A percentile compares a stretch with the other conserved stretches of the same genome.
These are phyloP conservation scores for Caenorhabditis sp. DNA, from an alignment of 2,888 invertebrate species.

Conservation along the genomic window DNA sequence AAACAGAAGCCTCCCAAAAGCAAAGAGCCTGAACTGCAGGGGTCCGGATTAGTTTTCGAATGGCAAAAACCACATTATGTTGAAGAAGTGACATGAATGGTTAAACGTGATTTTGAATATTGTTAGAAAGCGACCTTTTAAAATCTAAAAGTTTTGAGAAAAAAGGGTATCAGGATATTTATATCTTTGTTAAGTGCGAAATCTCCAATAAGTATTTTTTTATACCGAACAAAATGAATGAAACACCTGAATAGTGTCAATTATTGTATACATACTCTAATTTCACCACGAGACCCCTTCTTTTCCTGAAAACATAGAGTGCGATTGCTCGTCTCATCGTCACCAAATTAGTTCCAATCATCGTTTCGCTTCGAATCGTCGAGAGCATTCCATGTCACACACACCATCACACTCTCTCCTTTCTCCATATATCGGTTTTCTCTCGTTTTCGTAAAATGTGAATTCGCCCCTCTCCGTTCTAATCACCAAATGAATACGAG, in stretches of 20 bases:
- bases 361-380: constrained; percentile 10
- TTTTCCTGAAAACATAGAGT: constrained; percentile 23
- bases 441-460: constrained; percentile 48
- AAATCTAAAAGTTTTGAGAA: too few relatives aligned
- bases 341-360: constrained; percentile 34
- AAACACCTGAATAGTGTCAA: background rate
- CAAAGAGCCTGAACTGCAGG: background rate
- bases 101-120: too few relatives aligned
- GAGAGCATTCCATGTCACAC: constrained; percentile 24
- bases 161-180: background rate
- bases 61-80: too few relatives aligned
- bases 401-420: constrained; percentile 5
- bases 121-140: too few relatives aligned
- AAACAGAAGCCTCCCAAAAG: background rate
- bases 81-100: too few relatives aligned
- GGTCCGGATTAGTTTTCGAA: too few relatives aligned
- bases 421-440: constrained; percentile 34
- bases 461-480: constrained; percentile 28
- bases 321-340: constrained; percentile 18
- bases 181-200: too few relatives aligned
- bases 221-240: too few relatives aligned
- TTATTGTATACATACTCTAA: background rate
- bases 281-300: constrained; percentile 17
- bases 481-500: constrained; percentile 55
- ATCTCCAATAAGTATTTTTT: too few relatives aligned